Evolutionary conservation across 2,797 vertebrate species (phyloP), one percentile per base, ranked within the genome.

Genomic region (Crax fasciolata): DNA sequence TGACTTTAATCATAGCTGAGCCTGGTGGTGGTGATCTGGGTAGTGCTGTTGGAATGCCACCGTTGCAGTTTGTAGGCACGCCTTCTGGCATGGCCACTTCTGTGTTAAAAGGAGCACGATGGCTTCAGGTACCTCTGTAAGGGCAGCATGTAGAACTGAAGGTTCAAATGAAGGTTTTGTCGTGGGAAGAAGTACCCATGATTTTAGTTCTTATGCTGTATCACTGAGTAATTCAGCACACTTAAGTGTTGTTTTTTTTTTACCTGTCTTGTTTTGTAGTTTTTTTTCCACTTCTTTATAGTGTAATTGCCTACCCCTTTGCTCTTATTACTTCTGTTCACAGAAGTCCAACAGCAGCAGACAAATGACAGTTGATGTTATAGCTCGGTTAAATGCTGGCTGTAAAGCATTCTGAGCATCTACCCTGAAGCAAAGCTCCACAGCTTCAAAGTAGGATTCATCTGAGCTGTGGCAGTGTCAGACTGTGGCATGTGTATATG

Each of bases 21-120:
- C 72, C 68, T 80, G 46, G 11, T 68, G 65, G 14, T 74, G 84
- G 57, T 28, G 67, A 0, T 67, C 63, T 80, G 77, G 85, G 41
- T 51, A 84, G 35, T 65, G 59, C 88, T 76, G 2, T 66, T 79
- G 90, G 92, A 90, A 91, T 92, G 89, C 78, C 70, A 55, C 3
- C 68, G 52, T 67, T 80, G 68, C 49, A 63, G 44, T 43, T 72
- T 44, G 61, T 57, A 58, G 57, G 28, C 16, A 3, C 15, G 23
- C 43, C 74, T 80, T 80, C 57, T 68, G 57, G 41, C 17, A 5
- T 13, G 32, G 63, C 65, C 59, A 67, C 3, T 38, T 43, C 67
- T 70, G 9, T 48, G 14, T 48, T 51, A 6, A 46, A 82, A 61
- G 20, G 49, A 10, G 18, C 8, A 3, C 3, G 2, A 9, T 38